These are phyloP conservation scores for Thamnophis elegans DNA, from an alignment of 2,797 vertebrate genomes.

Conservation along the genomic window DNA sequence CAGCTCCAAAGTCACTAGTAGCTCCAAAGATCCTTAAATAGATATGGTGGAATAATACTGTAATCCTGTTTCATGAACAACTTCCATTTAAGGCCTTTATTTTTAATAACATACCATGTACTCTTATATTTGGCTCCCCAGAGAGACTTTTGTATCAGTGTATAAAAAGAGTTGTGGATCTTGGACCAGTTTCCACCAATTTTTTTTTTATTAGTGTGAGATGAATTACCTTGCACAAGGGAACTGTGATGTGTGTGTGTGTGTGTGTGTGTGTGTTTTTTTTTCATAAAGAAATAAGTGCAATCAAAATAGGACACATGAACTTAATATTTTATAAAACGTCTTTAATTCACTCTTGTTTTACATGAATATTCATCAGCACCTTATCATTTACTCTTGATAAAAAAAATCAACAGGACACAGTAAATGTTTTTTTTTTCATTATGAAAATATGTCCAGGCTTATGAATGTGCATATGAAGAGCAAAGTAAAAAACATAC, in stretches of 20 bases:
- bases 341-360: conserved; percentile 71
- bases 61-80: not conserved
- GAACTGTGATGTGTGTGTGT: not conserved
- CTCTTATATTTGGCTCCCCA: not conserved
- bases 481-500: conserved; percentile 51
- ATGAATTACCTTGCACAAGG: not conserved
- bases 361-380: conserved; percentile 71
- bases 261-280: too few relatives aligned
- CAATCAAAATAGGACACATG: conserved; percentile 26
- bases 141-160: not conserved
- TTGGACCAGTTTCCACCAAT: not conserved
- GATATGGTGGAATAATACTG: not conserved
- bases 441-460: conserved; percentile 52
- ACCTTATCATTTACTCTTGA: conserved; percentile 66
- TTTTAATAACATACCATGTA: not conserved
- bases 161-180: not conserved
- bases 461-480: conserved; percentile 42
- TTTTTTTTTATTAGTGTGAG: not conserved
- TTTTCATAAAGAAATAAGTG: not conserved
- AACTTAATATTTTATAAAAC: conserved; percentile 62
- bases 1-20: not conserved
- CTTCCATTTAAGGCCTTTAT: not conserved
- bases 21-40: not conserved
- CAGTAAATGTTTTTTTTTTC: conserved; percentile 47
- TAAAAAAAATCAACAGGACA: conserved; percentile 59